phyloP scores from a whole-genome alignment of 2,888 invertebrate species.

The Prosapia bicincta region DNA sequence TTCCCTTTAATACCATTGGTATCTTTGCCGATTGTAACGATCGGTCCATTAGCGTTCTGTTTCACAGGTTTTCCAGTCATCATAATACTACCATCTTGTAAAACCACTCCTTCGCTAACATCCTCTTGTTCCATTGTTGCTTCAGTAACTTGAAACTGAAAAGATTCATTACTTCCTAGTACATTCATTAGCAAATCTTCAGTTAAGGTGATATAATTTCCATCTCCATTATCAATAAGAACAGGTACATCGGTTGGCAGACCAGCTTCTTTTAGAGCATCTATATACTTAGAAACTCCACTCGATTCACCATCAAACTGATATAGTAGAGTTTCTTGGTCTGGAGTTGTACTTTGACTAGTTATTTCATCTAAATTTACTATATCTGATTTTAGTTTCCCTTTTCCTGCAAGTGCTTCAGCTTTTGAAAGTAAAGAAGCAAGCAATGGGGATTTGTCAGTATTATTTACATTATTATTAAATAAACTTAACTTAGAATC shows the following conservation, averaged over 20 bases:
- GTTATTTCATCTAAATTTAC: constrained; percentile 7
- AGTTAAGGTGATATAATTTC: constrained; percentile 60
- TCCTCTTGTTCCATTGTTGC: constrained; percentile 31
- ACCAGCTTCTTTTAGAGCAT: constrained; percentile 44
- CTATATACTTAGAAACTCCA: constrained; percentile 38
- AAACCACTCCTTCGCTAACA: constrained; percentile 30
- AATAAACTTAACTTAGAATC: constrained; percentile 19
- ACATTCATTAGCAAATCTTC: constrained; percentile 54
- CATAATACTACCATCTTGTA: constrained; percentile 30
- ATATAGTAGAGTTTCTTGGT: constrained; percentile 22
- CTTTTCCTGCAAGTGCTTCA: constrained; percentile 47
- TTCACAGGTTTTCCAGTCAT: constrained; percentile 24
- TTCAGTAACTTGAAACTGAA: constrained; percentile 37
- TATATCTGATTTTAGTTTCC: constrained; percentile 25
- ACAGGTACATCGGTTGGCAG: constrained; percentile 52
- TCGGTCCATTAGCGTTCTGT: constrained; percentile 7
- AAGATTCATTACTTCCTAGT: constrained; percentile 32
- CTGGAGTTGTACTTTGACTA: constrained; percentile 7
- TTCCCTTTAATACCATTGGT: constrained; percentile 8
- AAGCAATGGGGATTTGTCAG: constrained; percentile 36
- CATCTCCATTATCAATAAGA: constrained; percentile 61
- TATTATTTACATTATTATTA: constrained; percentile 28
- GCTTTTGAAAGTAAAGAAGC: constrained; percentile 52
- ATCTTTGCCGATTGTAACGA: constrained; percentile 18
- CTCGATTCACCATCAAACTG: constrained; percentile 25